Percentiles rank a stretch among this genome's conserved stretches.
These are phyloP conservation scores for Caiman crocodilus DNA, from an alignment of 2,797 vertebrate species.

Conservation along the genomic window DNA sequence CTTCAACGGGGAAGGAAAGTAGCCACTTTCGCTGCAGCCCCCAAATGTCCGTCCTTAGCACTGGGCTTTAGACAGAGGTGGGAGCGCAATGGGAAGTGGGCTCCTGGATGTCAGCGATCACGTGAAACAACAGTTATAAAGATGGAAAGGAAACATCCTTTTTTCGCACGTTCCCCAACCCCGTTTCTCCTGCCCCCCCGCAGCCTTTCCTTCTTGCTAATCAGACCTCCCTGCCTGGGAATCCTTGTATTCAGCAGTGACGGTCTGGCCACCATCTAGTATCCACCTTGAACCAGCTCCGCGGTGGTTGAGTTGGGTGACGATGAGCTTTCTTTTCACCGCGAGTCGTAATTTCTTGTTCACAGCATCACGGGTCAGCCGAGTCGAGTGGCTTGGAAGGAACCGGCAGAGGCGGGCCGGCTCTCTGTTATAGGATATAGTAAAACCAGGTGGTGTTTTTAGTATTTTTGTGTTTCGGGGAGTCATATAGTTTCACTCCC, in stretches of 20 bases:
- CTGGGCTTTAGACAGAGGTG: background rate
- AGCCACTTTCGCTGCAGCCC: background rate
- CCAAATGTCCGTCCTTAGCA: background rate
- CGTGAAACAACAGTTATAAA: background rate
- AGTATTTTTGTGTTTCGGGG: background rate
- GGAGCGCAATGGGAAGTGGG: background rate
- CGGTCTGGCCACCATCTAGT: background rate
- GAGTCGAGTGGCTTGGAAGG: background rate
- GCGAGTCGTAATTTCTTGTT: background rate
- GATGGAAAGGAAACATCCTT: background rate
- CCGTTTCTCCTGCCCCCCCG: too few relatives aligned
- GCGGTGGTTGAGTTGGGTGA: background rate
- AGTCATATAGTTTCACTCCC: too few relatives aligned
- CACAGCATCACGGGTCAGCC: background rate
- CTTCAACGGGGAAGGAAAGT: background rate
- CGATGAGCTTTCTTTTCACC: background rate
- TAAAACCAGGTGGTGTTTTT: background rate
- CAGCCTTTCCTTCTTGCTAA: background rate
- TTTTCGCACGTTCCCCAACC: too few relatives aligned
- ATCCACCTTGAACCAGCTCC: background rate
- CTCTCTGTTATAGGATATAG: background rate
- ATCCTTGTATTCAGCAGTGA: accelerated
- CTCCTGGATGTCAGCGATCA: background rate
- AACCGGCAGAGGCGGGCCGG: background rate
- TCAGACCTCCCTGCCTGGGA: background rate